phyloP scores from a whole-genome alignment of 2,113 vertebrate genomes.

The Prinia subflava region DNA sequence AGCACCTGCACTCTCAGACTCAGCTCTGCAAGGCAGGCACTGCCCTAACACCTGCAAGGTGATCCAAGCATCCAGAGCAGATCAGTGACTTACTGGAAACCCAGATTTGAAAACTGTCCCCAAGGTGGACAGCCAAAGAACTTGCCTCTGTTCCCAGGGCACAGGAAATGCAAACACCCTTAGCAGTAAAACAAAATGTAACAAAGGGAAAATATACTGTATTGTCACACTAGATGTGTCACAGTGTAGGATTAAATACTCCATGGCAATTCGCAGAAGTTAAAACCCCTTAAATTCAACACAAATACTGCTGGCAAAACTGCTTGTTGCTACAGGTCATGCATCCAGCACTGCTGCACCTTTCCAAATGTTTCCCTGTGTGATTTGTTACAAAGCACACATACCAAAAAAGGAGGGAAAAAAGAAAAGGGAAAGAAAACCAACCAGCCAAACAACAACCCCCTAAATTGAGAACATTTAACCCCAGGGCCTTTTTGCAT shows the following conservation, averaged over 20 bases:
- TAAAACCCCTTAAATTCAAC: background rate
- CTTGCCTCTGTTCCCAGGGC: background rate
- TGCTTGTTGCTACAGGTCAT: background rate
- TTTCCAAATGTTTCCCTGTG: background rate
- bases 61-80: background rate
- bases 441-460: background rate
- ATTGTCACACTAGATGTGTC: background rate
- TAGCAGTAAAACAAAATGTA: background rate
- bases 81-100: background rate
- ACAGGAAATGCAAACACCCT: background rate
- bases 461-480: constrained; percentile 20
- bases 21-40: background rate
- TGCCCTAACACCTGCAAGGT: background rate
- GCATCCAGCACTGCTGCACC: background rate
- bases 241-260: background rate
- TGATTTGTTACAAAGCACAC: background rate
- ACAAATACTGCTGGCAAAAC: background rate
- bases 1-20: background rate
- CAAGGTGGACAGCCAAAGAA: background rate
- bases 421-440: background rate
- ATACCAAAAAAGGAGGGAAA: background rate
- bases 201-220: background rate
- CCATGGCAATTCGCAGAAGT: background rate
- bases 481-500: background rate
- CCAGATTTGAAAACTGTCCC: background rate